Evolutionary conservation across 2,888 invertebrate genomes (phyloP).

Genomic region (Pterostichus niger): DNA sequence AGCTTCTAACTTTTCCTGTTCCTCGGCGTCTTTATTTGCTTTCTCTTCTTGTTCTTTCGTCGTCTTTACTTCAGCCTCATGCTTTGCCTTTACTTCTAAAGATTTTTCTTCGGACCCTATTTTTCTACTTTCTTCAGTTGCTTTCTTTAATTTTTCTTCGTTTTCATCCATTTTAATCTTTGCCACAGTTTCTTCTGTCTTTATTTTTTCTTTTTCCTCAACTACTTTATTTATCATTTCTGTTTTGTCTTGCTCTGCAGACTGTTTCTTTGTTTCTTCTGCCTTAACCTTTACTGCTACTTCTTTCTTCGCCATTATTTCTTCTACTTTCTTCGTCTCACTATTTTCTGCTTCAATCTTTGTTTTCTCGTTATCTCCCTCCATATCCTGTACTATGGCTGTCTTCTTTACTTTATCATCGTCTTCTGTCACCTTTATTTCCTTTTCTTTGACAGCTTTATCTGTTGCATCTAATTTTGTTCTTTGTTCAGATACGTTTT

Average conservation of each 20-base stretch:
- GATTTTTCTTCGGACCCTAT: constrained; percentile 64
- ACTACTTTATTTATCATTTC: constrained; percentile 65
- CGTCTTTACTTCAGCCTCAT: constrained; percentile 63
- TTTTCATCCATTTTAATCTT: constrained; percentile 66
- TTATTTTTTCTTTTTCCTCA: constrained; percentile 62
- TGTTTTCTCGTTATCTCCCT: constrained; percentile 24
- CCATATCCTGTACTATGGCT: constrained; percentile 59
- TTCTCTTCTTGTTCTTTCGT: constrained; percentile 40
- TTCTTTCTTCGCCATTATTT: constrained; percentile 60
- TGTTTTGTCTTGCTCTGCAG: constrained; percentile 66
- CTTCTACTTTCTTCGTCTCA: constrained; percentile 66
- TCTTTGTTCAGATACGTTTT: constrained; percentile 69
- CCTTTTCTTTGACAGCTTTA: constrained; percentile 68
- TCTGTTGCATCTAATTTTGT: constrained; percentile 74
- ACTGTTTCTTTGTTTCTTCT: constrained; percentile 65
- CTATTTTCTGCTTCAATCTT: constrained; percentile 48
- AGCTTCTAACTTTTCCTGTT: constrained; percentile 53
- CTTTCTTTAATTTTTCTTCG: constrained; percentile 61
- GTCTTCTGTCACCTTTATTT: constrained; percentile 64
- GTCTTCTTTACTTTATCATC: constrained; percentile 65
- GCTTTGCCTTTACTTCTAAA: too few relatives aligned
- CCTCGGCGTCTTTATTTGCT: not conserved
- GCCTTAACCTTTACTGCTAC: constrained; percentile 67
- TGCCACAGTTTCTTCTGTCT: constrained; percentile 63
- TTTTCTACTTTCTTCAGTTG: constrained; percentile 68